These are phyloP conservation scores for Patella pellucida DNA, from an alignment of 2,888 invertebrate genomes.

Conservation along the genomic window DNA sequence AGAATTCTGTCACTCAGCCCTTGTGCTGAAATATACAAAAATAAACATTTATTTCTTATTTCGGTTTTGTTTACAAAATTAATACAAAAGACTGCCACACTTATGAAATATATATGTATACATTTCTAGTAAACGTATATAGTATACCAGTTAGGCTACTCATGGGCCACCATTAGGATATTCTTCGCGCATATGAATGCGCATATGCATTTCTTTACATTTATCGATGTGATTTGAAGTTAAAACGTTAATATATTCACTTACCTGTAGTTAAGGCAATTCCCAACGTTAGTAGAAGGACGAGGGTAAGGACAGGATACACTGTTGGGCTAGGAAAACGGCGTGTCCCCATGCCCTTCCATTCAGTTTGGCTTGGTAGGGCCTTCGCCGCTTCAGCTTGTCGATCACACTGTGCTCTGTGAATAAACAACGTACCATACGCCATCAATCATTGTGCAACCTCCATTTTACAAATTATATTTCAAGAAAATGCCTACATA, in stretches of 20 bases:
- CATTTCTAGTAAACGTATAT: too few relatives aligned
- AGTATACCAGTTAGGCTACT: too few relatives aligned
- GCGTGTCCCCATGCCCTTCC: constrained; percentile 53
- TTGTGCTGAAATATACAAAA: constrained; percentile 35
- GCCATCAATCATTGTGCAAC: constrained; percentile 43
- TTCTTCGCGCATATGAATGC: too few relatives aligned
- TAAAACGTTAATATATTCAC: constrained; percentile 10
- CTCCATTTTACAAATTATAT: constrained; percentile 8
- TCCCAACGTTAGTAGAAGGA: constrained; percentile 25
- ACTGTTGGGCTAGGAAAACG: constrained; percentile 43
- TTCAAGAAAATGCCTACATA: background rate
- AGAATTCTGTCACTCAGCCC: constrained; percentile 13
- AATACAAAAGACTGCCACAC: too few relatives aligned
- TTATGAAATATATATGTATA: too few relatives aligned
- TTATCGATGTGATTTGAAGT: background rate
- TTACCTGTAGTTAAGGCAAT: constrained; percentile 30
- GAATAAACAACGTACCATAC: constrained; percentile 38
- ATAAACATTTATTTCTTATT: background rate
- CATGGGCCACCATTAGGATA: too few relatives aligned
- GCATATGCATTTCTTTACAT: too few relatives aligned
- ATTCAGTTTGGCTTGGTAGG: constrained; percentile 38
- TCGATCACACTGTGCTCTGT: constrained; percentile 27
- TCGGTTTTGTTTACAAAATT: too few relatives aligned
- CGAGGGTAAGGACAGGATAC: constrained; percentile 34
- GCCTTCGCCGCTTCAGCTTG: constrained; percentile 31